A percentile compares a stretch with the other conserved stretches of the same genome.
These are phyloP conservation scores for Porites australiensis DNA, from an alignment of 64 coral and sea anemone species.

Conservation along the genomic window DNA sequence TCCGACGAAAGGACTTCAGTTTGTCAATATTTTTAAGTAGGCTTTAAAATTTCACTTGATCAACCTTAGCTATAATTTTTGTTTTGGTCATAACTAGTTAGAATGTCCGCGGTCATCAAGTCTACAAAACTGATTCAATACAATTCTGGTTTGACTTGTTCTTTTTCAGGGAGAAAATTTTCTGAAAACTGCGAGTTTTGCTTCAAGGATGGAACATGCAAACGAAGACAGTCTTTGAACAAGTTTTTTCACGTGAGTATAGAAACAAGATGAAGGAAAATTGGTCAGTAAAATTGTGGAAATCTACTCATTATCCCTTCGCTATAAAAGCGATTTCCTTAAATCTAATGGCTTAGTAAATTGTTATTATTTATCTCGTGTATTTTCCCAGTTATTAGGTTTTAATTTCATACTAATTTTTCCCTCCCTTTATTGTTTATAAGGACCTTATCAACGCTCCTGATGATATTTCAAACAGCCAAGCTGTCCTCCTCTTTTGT, in stretches of 20 bases:
- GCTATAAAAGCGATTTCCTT: too few relatives aligned
- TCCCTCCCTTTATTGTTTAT: background rate
- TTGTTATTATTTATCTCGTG: too few relatives aligned
- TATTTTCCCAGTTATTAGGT: background rate
- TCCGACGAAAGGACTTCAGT: too few relatives aligned
- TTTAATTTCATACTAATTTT: background rate
- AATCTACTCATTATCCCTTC: background rate
- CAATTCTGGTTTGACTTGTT: background rate
- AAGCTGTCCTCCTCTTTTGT: conserved; percentile 18
- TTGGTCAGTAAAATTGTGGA: background rate
- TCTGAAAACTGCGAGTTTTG: conserved; percentile 30
- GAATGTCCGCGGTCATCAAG: too few relatives aligned
- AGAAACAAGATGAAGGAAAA: too few relatives aligned
- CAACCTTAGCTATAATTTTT: too few relatives aligned
- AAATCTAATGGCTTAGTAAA: too few relatives aligned
- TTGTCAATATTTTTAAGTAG: too few relatives aligned
- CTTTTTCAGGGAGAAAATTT: conserved; percentile 21
- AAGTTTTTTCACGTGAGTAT: conserved; percentile 34
- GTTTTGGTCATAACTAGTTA: too few relatives aligned
- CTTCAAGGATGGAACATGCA: conserved; percentile 45
- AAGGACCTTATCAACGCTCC: conserved; percentile 39
- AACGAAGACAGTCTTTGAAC: conserved; percentile 22
- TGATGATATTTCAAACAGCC: conserved; percentile 24
- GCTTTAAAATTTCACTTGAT: too few relatives aligned
- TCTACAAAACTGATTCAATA: too few relatives aligned